Evolutionary conservation across 2,113 vertebrate genomes (phyloP), one percentile per base, ranked within the genome.

Genomic region (Apodemus sylvaticus): DNA sequence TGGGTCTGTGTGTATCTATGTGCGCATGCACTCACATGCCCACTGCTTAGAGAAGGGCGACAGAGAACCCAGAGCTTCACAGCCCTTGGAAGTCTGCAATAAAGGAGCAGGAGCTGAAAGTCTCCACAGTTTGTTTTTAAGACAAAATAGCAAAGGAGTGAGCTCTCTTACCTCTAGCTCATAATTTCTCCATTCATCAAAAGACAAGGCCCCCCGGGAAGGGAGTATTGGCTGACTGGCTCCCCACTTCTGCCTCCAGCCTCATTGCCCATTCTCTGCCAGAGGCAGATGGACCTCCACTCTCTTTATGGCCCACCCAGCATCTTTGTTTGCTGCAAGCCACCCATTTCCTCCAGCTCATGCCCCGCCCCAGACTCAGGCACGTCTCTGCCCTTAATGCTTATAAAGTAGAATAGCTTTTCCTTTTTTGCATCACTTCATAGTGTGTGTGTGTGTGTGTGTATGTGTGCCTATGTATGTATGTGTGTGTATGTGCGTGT

Each of bases 171-270:
- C 36, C 89, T 91, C 42, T 26, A 36, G 51, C 70, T 94, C 13
- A 48, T 91, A 86, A 48, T 91, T 91, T 96, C 51, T 93, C 34
- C 74, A 77, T 87, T 95, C n/a, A 62, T 86, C 19, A 19, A 77
- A 51, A 90, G 55, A 55, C n/a, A 79, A 74, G 42, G 36, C 20
- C 29, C 45, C 17, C 17, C 0, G n/a, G 66, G 74, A 60, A 83
- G 73, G 70, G n/a, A 39, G 14, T 1, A 0, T 19, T 45, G 55
- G 34, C 29, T 39, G 66, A 13, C 22, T 42, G 68, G 29, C 71
- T 12, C 73, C 55, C 20, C 8, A 51, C 24, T 86, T 64, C 26
- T 12, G 20, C 26, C 48, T 55, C 48, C 66, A 62, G 53, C 20
- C 58, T 90, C 16, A 1, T 22, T 87, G 24, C 22, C 13, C 42